phyloP scores from a whole-genome alignment of 1,140 invertebrate species.

The Drosophila ohnishii region DNA sequence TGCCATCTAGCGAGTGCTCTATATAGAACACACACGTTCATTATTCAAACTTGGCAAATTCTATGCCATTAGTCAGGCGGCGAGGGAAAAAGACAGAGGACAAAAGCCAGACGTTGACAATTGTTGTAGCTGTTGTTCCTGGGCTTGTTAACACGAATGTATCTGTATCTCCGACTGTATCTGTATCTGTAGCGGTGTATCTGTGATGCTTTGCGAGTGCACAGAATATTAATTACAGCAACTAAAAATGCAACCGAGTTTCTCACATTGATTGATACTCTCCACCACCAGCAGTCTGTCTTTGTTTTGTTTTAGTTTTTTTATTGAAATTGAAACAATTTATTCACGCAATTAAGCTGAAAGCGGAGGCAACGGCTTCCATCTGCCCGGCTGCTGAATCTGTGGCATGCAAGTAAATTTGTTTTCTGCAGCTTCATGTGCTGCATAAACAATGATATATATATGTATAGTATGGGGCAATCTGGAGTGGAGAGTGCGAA shows the following conservation, averaged over 20 bases:
- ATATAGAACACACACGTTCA: slow-evolving; percentile 62
- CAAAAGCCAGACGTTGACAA: slow-evolving; percentile 31
- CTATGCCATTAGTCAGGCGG: slow-evolving; percentile 46
- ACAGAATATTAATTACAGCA: slow-evolving; percentile 78
- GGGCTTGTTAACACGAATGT: slow-evolving; percentile 59
- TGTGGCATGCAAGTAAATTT: slow-evolving; percentile 78
- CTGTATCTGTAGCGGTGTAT: slow-evolving; percentile 26
- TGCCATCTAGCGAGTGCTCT: slow-evolving; percentile 11
- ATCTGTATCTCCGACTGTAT: slow-evolving; percentile 10
- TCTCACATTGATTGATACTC: slow-evolving; percentile 75
- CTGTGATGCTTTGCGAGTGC: slow-evolving; percentile 26
- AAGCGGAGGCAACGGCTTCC: slow-evolving; percentile 24
- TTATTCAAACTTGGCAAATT: slow-evolving; percentile 71
- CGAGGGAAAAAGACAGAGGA: slow-evolving; percentile 11
- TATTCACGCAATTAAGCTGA: slow-evolving; percentile 79
- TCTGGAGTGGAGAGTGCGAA: slow-evolving; percentile 11
- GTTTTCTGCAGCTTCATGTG: slow-evolving; percentile 65
- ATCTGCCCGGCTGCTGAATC: slow-evolving; percentile 44
- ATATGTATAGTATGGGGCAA: not conserved
- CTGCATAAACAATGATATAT: slow-evolving; percentile 64
- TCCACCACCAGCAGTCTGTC: slow-evolving; percentile 21
- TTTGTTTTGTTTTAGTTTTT: slow-evolving; percentile 32
- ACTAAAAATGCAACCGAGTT: slow-evolving; percentile 58
- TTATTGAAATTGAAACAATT: slow-evolving; percentile 80
- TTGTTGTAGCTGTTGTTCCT: slow-evolving; percentile 24